Evolutionary conservation across 2,113 vertebrate species (phyloP), one percentile per base, ranked within the genome.

Genomic region (Brachyhypopomus gauderio): DNA sequence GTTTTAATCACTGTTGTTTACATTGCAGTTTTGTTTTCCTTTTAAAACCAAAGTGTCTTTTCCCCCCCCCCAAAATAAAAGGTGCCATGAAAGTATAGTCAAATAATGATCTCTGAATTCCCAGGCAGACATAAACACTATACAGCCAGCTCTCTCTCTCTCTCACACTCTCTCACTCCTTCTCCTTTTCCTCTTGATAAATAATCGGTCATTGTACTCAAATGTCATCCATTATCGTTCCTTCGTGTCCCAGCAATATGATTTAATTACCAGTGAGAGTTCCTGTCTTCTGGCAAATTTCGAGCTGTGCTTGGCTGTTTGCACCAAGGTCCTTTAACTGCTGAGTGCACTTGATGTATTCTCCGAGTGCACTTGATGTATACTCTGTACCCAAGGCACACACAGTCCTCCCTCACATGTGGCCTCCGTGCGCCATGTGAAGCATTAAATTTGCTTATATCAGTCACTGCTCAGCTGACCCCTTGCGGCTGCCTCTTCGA

Each of bases 231-330:
- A 60, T 78, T 69, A 75, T 75, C 22, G 69, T 80, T 30, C 48
- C 74, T 69, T 16, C 56, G 72, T 16, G 73, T 84, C 58, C 75
- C 16, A 41, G 22, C 55, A 77, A 60, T 76, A 77, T 81, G 60
- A 62, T 56, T 77, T 34, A 52, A 36, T 5, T 78, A 67, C 80
- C 58, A 59, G 45, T 25, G 48, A 70, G 34, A 45, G 59, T 67
- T 77, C 25, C n/a, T 70, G 58, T 48, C n/a, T 69, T 87, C 75
- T 79, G 81, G 71, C 55, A 78, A 72, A 55, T 70, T 75, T 86
- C 36, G 3, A 76, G 36, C 70, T 80, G 59, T 64, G 30, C 63
- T 80, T 72, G 30, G 41, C n/a, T 8, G 19, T 74, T 78, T 41
- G 3, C 41, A 48, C 48, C 20, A 20, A 79, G 48, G 70, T 30